Evolutionary conservation across 2,888 invertebrate species (phyloP).

Genomic region (Acanthosepion lycidas): DNA sequence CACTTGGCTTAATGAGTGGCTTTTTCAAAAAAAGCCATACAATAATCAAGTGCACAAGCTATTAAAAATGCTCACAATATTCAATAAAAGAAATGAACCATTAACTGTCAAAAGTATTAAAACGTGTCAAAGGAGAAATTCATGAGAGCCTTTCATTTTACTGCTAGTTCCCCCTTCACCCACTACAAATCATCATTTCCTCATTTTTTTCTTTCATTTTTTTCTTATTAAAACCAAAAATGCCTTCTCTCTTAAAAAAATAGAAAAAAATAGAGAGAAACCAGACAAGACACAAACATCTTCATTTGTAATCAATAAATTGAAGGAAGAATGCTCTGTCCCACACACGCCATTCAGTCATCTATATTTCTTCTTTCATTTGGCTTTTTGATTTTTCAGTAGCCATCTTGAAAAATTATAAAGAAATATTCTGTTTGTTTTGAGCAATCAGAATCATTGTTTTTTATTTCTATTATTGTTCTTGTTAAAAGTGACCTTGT

Average conservation of each 20-base stretch:
- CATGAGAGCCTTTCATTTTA: neutral
- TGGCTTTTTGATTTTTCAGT: neutral
- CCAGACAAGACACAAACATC: no score
- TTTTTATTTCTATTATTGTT: neutral
- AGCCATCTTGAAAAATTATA: constrained; percentile 3
- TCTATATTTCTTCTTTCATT: neutral
- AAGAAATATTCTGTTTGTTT: neutral
- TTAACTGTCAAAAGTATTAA: no score
- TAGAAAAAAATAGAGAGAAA: no score
- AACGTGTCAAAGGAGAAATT: no score
- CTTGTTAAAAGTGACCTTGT: neutral
- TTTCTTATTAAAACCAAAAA: neutral
- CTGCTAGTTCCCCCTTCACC: neutral
- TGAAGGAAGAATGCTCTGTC: neutral
- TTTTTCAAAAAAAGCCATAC: no score
- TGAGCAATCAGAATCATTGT: neutral
- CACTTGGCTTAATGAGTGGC: no score
- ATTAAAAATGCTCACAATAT: no score
- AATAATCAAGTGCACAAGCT: no score
- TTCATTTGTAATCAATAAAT: neutral
- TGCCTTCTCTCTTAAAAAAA: neutral
- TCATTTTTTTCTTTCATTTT: neutral
- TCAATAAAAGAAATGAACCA: no score
- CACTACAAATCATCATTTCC: neutral
- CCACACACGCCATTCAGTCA: neutral